Evolutionary conservation across 2,113 vertebrate genomes (phyloP).

Genomic region (Siniperca knerii): DNA sequence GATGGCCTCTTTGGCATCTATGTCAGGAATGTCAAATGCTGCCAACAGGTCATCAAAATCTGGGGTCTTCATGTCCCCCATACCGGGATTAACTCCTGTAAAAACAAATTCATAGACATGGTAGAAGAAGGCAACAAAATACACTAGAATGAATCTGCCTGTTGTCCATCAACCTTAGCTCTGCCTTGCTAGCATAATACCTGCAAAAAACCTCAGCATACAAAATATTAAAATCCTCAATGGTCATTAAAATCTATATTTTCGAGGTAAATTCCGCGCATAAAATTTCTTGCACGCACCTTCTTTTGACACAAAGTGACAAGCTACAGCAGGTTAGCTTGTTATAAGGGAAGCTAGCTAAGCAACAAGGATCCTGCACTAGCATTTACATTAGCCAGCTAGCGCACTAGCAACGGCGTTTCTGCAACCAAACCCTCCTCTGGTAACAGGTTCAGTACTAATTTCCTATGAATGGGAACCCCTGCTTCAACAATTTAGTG

Average conservation of each 20-base stretch:
- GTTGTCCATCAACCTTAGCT: conserved; percentile 21
- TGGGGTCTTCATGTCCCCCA: conserved; percentile 98
- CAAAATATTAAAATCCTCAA: not conserved
- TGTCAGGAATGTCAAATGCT: conserved; percentile 96
- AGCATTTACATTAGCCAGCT: conserved; percentile 61
- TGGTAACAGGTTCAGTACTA: conserved; percentile 19
- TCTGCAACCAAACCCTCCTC: conserved; percentile 49
- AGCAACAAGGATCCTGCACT: conserved; percentile 25
- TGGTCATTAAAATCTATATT: not conserved
- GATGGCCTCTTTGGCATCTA: conserved; percentile 94
- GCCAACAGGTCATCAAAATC: conserved; percentile 97
- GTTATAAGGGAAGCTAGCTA: conserved; percentile 12
- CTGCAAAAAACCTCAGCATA: not conserved
- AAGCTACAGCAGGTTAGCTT: conserved; percentile 30
- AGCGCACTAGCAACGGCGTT: conserved; percentile 59
- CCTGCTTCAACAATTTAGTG: not conserved
- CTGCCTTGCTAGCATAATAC: not conserved
- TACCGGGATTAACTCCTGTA: conserved; percentile 84
- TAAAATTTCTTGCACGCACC: not conserved
- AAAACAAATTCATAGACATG: conserved; percentile 18
- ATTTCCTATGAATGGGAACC: conserved; percentile 52
- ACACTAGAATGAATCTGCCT: not conserved
- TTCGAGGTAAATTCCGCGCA: not conserved
- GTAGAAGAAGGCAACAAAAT: not conserved
- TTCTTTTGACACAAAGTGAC: not conserved